phyloP scores from a whole-genome alignment of 2,113 vertebrate genomes.

The Apodemus speciosus region DNA sequence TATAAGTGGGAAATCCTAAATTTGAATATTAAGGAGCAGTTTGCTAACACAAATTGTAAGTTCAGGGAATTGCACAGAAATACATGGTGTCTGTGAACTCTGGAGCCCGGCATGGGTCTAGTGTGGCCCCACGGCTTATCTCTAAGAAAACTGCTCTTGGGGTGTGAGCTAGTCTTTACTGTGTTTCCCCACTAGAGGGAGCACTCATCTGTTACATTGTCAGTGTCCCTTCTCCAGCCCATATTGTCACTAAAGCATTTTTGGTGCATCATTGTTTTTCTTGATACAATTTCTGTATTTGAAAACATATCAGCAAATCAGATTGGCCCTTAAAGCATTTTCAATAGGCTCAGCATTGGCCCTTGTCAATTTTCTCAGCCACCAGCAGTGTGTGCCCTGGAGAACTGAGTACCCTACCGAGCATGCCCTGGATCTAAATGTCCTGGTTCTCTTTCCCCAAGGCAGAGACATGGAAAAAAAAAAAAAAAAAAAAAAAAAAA shows the following conservation, averaged over 20 bases:
- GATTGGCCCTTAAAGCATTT: neutral
- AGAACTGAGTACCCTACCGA: too few relatives aligned
- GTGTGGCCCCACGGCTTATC: neutral
- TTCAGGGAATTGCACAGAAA: slow-evolving; percentile 42
- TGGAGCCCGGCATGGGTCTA: neutral
- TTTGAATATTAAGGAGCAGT: neutral
- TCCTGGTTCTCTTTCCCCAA: neutral
- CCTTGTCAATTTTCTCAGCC: neutral
- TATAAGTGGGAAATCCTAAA: neutral
- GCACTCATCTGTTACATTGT: neutral
- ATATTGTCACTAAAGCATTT: neutral
- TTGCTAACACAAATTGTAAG: slow-evolving; percentile 4
- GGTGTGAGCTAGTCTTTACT: neutral
- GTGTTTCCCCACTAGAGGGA: slow-evolving; percentile 10
- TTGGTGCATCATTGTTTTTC: neutral
- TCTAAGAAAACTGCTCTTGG: neutral
- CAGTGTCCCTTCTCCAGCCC: neutral
- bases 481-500: too few relatives aligned
- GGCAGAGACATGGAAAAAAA: neutral
- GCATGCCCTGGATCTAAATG: neutral
- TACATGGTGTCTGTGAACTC: neutral
- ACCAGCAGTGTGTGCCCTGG: too few relatives aligned
- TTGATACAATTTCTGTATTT: slow-evolving; percentile 8
- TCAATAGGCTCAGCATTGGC: neutral
- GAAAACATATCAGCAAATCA: neutral